These are phyloP conservation scores for Drosophila saltans DNA, from an alignment of 1,140 invertebrate species.

Conservation along the genomic window DNA sequence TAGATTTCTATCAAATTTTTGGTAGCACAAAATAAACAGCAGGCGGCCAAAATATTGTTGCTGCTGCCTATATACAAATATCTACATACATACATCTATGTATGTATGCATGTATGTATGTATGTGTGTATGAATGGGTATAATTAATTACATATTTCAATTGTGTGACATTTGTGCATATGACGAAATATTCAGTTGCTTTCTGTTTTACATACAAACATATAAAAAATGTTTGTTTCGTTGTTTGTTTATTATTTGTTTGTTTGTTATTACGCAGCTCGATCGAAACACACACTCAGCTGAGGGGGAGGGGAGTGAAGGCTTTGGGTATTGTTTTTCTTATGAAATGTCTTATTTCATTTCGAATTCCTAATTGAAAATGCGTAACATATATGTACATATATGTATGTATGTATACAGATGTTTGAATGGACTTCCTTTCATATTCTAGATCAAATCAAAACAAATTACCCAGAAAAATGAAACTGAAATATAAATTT, in stretches of 20 bases:
- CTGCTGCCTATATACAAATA: slow-evolving; percentile 37
- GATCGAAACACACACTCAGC: slow-evolving; percentile 11
- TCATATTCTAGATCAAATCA: slow-evolving; percentile 1
- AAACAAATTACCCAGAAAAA: background rate
- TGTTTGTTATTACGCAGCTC: slow-evolving; percentile 30
- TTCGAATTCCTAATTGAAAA: slow-evolving; percentile 15
- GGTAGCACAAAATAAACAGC: slow-evolving; percentile 56
- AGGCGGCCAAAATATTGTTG: slow-evolving; percentile 38
- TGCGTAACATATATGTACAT: background rate
- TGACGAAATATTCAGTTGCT: slow-evolving; percentile 52
- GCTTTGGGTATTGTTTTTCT: background rate
- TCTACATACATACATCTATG: background rate
- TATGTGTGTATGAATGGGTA: slow-evolving; percentile 15
- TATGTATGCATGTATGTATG: background rate
- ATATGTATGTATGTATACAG: background rate
- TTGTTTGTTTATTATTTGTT: slow-evolving; percentile 23
- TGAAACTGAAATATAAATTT: background rate
- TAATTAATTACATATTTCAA: slow-evolving; percentile 68
- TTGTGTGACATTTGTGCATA: slow-evolving; percentile 56
- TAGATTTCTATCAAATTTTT: slow-evolving; percentile 56
- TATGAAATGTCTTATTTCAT: slow-evolving; percentile 1
- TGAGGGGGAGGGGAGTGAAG: background rate
- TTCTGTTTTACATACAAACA: slow-evolving; percentile 35
- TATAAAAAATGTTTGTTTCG: slow-evolving; percentile 38
- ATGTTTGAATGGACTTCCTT: background rate